Percentiles rank a stretch among this genome's conserved stretches.
Conservation (phyloP, 2,888 invertebrate genomes). For the Dicyrtoma fusca region DNA sequence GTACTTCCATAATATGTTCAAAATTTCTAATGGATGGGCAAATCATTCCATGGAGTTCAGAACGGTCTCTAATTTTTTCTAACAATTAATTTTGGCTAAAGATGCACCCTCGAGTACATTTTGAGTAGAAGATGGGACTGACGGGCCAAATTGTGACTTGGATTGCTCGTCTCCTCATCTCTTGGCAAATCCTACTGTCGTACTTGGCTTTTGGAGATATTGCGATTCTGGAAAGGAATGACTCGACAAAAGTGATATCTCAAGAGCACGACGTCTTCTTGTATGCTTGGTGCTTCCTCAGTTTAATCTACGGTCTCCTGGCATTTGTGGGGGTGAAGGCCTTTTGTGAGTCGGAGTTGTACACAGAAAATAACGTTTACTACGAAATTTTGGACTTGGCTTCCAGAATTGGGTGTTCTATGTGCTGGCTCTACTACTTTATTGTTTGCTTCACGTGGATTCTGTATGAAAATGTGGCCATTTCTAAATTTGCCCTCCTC, state of each 20-base stretch:
- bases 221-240: not conserved
- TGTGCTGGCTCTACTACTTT: slow-evolving; percentile 26
- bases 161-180: not conserved
- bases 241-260: not conserved
- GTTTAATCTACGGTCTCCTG: slow-evolving; percentile 4
- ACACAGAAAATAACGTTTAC: slow-evolving; percentile 7
- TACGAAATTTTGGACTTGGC: slow-evolving; percentile 16
- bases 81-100: too few relatives aligned
- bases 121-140: slow-evolving; percentile 7
- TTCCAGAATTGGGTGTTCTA: not conserved
- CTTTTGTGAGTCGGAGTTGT: slow-evolving; percentile 12
- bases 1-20: too few relatives aligned
- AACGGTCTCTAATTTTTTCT: too few relatives aligned
- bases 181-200: not conserved
- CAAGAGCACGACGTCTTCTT: not conserved
- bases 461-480: not conserved
- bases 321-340: slow-evolving; percentile 12
- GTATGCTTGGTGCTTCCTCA: not conserved
- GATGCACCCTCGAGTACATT: too few relatives aligned
- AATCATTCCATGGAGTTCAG: too few relatives aligned
- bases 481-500: not conserved
- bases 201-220: not conserved
- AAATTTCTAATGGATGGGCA: too few relatives aligned
- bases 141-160: not conserved
- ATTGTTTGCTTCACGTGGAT: slow-evolving; percentile 25